Percentiles rank a stretch among this genome's conserved stretches.
phyloP scores from a whole-genome alignment of 2,888 invertebrate species.

The Philonicus albiceps region DNA sequence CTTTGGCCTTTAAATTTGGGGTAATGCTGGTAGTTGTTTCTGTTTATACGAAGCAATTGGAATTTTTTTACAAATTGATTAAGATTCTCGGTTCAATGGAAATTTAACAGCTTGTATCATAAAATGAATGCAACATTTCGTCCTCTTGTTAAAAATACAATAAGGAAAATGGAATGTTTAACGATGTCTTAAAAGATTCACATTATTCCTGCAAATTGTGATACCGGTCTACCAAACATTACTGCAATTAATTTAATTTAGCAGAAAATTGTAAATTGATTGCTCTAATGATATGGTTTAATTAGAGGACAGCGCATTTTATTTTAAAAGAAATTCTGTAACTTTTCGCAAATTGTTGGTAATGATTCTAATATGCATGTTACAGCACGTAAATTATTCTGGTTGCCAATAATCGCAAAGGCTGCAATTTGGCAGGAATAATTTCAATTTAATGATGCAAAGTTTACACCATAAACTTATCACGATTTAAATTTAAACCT shows the following conservation, averaged over 20 bases:
- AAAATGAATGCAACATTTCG: not conserved
- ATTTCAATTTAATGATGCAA: not conserved
- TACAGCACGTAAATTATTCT: not conserved
- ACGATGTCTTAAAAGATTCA: not conserved
- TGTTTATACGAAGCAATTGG: not conserved
- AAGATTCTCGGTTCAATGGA: not conserved
- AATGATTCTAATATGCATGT: not conserved
- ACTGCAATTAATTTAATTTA: not conserved
- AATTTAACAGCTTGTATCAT: not conserved
- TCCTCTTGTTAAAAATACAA: not conserved
- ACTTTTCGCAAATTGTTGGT: not conserved
- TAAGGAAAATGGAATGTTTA: not conserved
- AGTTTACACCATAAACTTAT: not conserved
- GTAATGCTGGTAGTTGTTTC: not conserved
- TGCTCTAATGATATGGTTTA: not conserved
- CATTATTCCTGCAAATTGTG: not conserved
- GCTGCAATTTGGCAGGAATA: not conserved
- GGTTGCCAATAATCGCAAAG: not conserved
- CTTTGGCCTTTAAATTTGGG: not conserved
- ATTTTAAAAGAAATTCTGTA: not conserved
- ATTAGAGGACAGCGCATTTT: not conserved
- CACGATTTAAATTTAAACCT: not conserved
- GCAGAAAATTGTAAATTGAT: not conserved
- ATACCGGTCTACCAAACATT: not conserved
- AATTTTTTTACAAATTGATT: not conserved